Conservation (phyloP, 2,888 invertebrate species). For the Macrosiphum euphorbiae region DNA sequence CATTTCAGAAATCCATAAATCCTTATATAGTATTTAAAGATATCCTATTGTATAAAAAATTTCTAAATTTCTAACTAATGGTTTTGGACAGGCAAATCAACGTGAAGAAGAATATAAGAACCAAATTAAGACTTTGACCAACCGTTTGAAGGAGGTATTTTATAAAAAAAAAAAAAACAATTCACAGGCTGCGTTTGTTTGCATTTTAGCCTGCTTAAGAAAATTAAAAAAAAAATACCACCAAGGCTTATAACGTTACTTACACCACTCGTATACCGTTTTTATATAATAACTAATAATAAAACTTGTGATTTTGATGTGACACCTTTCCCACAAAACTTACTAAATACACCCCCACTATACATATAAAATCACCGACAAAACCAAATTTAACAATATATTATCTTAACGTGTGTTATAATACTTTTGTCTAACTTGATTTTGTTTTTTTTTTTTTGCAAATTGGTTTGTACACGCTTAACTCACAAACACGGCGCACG, state of each 20-base stretch:
- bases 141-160: conserved; percentile 98
- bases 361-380: conserved; percentile 68
- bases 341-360: neutral
- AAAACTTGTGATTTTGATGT: conserved; percentile 8
- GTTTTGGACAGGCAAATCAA: conserved; percentile 88
- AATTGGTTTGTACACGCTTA: conserved; percentile 68
- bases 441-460: conserved; percentile 67
- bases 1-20: neutral
- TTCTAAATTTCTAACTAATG: conserved; percentile 40
- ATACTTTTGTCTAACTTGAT: conserved; percentile 61
- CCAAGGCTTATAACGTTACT: conserved; percentile 35
- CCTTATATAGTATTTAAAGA: neutral
- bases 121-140: conserved; percentile 98
- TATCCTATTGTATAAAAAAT: neutral
- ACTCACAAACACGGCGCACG: conserved; percentile 69
- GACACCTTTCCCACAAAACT: conserved; percentile 3
- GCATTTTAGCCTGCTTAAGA: conserved; percentile 48
- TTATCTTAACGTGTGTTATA: conserved; percentile 53
- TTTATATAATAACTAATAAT: conserved; percentile 31
- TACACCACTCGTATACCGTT: neutral
- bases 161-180: conserved; percentile 72
- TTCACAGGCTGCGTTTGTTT: conserved; percentile 55
- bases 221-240: neutral
- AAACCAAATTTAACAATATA: conserved; percentile 70
- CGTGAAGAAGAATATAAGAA: conserved; percentile 99